Percentiles rank a stretch among this genome's conserved stretches.
Conservation (phyloP, 2,113 vertebrate species). For the Nothocercus nigrocapillus region DNA sequence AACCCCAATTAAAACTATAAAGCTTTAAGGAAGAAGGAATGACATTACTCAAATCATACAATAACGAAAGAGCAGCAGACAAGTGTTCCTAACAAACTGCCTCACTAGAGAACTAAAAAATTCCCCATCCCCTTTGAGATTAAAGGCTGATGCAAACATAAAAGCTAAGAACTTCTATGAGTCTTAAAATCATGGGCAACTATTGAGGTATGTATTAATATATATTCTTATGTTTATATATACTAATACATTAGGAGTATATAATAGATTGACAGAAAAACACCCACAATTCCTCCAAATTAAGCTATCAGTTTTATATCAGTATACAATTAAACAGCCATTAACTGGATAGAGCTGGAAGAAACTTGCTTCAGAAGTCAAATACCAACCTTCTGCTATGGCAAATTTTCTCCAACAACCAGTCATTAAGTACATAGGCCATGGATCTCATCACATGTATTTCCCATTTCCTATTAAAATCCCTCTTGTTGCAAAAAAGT, state of each 20-base stretch:
- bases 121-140: neutral
- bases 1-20: constrained; percentile 24
- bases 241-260: neutral
- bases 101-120: neutral
- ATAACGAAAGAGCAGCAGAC: neutral
- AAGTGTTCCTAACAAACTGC: neutral
- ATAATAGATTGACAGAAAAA: neutral
- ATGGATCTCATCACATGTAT: neutral
- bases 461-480: neutral
- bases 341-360: neutral
- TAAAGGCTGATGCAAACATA: neutral
- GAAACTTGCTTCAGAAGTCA: neutral
- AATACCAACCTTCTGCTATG: neutral
- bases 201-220: neutral
- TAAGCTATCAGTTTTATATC: neutral
- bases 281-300: neutral
- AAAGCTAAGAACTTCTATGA: neutral
- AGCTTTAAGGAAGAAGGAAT: constrained; percentile 12
- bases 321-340: neutral
- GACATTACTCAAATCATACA: constrained; percentile 1
- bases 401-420: neutral
- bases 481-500: neutral
- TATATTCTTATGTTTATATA: no score
- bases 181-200: neutral
- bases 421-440: neutral